These are phyloP conservation scores for Sesamia inferens DNA, from an alignment of 2,888 invertebrate genomes.

Conservation along the genomic window DNA sequence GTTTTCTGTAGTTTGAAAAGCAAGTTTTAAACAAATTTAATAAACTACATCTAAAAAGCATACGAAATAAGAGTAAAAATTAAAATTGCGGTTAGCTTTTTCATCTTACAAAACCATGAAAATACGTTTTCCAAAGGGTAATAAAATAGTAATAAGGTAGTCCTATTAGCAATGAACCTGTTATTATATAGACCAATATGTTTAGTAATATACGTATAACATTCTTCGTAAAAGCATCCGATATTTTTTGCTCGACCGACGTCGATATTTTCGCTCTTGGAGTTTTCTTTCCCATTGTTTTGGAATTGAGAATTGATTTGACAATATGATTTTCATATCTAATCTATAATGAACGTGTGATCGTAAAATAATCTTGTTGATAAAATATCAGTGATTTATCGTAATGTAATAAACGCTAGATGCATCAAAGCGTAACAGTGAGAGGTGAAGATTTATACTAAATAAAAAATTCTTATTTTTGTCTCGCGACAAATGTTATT, in stretches of 20 bases:
- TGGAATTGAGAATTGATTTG: conserved; percentile 59
- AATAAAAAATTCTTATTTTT: conserved; percentile 57
- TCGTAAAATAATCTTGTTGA: conserved; percentile 75
- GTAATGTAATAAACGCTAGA: conserved; percentile 74
- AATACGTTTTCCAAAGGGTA: background rate
- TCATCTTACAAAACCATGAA: rapidly evolving
- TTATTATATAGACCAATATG: too few species aligned
- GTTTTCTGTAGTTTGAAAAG: conserved; percentile 7
- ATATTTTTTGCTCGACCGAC: conserved; percentile 59
- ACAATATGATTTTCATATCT: conserved; percentile 70
- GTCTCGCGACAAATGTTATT: conserved; percentile 79
- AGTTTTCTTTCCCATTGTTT: conserved; percentile 70
- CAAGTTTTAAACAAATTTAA: background rate
- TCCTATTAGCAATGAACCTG: background rate
- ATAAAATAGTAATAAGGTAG: background rate
- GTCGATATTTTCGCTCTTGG: conserved; percentile 67
- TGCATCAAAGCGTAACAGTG: conserved; percentile 83
- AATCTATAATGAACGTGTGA: conserved; percentile 80
- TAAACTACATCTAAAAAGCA: background rate
- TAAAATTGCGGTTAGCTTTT: too few species aligned
- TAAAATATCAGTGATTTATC: conserved; percentile 73
- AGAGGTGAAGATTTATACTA: conserved; percentile 68
- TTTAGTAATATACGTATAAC: background rate
- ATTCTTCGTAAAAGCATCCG: conserved; percentile 43
- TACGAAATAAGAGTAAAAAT: background rate